A percentile compares a stretch with the other conserved stretches of the same genome.
Conservation (phyloP, 2,113 vertebrate species). For the Ciconia boyciana region DNA sequence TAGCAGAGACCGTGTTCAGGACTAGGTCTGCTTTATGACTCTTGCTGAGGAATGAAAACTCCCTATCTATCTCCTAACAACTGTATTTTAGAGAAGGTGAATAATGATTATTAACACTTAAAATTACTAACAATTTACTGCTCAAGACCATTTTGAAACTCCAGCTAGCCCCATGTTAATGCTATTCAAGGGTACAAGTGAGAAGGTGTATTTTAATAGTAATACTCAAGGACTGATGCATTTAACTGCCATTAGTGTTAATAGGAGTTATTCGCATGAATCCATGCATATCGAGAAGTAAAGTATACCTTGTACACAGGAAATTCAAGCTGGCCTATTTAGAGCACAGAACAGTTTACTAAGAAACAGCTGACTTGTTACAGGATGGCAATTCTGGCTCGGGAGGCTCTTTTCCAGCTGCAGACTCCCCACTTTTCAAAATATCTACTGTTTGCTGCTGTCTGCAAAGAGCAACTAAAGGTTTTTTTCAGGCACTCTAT, state of each 20-base stretch:
- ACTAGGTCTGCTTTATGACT: not conserved
- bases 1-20: not conserved
- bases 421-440: not conserved
- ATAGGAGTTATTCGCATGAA: conserved; percentile 38
- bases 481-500: not conserved
- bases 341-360: not conserved
- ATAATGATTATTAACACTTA: conserved; percentile 43
- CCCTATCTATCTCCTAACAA: not conserved
- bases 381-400: not conserved
- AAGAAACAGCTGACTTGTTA: not conserved
- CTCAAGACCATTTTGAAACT: not conserved
- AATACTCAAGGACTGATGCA: not conserved
- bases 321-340: conserved; percentile 45
- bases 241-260: conserved; percentile 51
- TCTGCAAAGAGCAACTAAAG: not conserved
- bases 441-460: not conserved
- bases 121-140: conserved; percentile 50
- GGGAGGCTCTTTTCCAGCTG: not conserved
- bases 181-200: not conserved
- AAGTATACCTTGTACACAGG: not conserved
- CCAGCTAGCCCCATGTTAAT: not conserved
- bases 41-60: not conserved
- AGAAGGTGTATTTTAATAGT: conserved; percentile 35
- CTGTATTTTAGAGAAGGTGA: conserved; percentile 33
- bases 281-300: not conserved